These are phyloP conservation scores for Suricata suricatta DNA, from an alignment of 2,113 vertebrate species.

Conservation along the genomic window DNA sequence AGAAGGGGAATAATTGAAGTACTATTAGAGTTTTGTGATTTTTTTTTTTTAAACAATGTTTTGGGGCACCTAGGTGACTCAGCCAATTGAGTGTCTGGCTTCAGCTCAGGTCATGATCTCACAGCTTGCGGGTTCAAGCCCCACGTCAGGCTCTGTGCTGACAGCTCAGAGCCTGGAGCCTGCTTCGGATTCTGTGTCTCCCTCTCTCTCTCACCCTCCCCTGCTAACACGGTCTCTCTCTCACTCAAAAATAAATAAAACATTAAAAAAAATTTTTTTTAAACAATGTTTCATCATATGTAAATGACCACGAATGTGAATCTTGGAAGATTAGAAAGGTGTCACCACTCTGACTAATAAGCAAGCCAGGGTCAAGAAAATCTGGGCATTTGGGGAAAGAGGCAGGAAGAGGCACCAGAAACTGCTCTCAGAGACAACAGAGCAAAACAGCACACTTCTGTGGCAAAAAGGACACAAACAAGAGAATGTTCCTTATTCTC, in stretches of 20 bases:
- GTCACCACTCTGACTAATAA: background rate
- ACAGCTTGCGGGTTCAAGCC: too few relatives aligned
- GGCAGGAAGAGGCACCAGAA: background rate
- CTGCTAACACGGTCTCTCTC: too few relatives aligned
- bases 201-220: too few relatives aligned
- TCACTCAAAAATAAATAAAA: too few relatives aligned
- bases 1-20: background rate
- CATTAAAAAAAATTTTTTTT: background rate
- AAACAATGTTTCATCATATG: background rate
- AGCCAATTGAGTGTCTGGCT: too few relatives aligned
- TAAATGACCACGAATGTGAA: background rate
- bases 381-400: background rate
- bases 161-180: too few relatives aligned
- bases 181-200: too few relatives aligned
- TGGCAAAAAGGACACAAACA: background rate
- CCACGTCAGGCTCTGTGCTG: too few relatives aligned
- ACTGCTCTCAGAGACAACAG: background rate
- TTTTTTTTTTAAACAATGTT: background rate
- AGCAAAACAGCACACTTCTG: background rate
- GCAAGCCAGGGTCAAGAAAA: background rate
- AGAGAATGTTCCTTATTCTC: background rate
- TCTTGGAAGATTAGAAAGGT: background rate
- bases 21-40: background rate
- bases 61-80: too few relatives aligned
- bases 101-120: too few relatives aligned